Evolutionary conservation across 2,797 vertebrate genomes (phyloP).

Genomic region (Enteromius trimaculatus): DNA sequence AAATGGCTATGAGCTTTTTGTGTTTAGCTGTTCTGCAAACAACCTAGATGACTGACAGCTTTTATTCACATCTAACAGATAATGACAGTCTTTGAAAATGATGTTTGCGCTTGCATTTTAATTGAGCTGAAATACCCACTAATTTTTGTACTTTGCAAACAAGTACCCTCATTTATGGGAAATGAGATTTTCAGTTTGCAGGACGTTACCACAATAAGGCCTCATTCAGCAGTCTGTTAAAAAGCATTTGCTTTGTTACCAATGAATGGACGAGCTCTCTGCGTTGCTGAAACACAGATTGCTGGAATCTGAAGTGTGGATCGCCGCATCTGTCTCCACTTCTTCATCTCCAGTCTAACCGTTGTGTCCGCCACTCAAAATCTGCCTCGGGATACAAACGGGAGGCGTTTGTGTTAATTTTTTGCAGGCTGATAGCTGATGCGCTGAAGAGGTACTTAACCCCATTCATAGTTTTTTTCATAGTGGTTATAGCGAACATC

Average conservation of each 20-base stretch:
- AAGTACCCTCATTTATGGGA: slow-evolving; percentile 85
- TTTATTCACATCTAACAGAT: slow-evolving; percentile 82
- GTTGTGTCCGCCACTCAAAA: slow-evolving; percentile 67
- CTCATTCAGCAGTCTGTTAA: slow-evolving; percentile 84
- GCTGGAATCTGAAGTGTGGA: slow-evolving; percentile 80
- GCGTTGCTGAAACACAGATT: slow-evolving; percentile 72
- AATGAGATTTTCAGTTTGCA: slow-evolving; percentile 90
- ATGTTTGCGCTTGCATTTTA: slow-evolving; percentile 80
- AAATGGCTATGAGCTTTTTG: slow-evolving; percentile 76
- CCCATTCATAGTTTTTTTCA: slow-evolving; percentile 72
- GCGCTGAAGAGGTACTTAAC: slow-evolving; percentile 75
- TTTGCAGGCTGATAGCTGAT: slow-evolving; percentile 63
- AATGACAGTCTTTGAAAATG: slow-evolving; percentile 84
- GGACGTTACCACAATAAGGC: slow-evolving; percentile 84
- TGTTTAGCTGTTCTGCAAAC: slow-evolving; percentile 74
- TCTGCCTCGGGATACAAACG: slow-evolving; percentile 66
- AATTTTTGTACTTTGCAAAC: slow-evolving; percentile 84
- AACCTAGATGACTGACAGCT: slow-evolving; percentile 82
- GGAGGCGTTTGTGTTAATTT: slow-evolving; percentile 64
- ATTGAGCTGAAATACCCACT: slow-evolving; percentile 79
- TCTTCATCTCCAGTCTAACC: slow-evolving; percentile 64
- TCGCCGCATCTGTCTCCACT: slow-evolving; percentile 76
- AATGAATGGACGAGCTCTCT: slow-evolving; percentile 67
- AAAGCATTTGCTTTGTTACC: slow-evolving; percentile 75
- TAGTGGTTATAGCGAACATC: slow-evolving; percentile 74